Percentiles rank a stretch among this genome's conserved stretches.
Evolutionary conservation across 2,113 vertebrate genomes (phyloP).

Genomic region (Peromyscus polionotus): DNA sequence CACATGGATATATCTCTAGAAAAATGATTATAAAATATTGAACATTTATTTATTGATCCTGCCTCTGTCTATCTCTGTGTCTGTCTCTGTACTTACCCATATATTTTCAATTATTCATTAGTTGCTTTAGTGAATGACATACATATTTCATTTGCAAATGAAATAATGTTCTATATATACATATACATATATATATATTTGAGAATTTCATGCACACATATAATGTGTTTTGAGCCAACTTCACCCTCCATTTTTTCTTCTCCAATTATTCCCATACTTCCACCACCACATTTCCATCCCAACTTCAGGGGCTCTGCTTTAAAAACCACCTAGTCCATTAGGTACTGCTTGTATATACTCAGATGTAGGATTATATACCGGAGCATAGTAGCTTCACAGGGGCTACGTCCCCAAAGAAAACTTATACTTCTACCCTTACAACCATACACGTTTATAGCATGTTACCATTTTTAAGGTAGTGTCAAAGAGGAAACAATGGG

Average conservation of each 20-base stretch:
- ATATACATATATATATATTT: not conserved
- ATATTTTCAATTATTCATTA: no score
- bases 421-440: not conserved
- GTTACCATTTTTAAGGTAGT: not conserved
- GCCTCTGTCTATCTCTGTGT: not conserved
- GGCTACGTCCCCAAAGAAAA: no score
- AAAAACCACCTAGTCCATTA: not conserved
- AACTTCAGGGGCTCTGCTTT: not conserved
- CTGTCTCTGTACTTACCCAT: not conserved
- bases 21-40: not conserved
- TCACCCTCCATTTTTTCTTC: not conserved
- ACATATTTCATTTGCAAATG: not conserved
- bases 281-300: not conserved
- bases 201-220: not conserved
- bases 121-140: not conserved
- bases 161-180: not conserved
- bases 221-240: not conserved
- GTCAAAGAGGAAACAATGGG: not conserved
- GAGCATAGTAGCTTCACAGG: not conserved
- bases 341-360: not conserved
- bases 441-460: not conserved
- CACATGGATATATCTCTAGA: not conserved
- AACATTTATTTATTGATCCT: not conserved
- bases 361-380: not conserved
- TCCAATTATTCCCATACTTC: not conserved